phyloP scores from a whole-genome alignment of 92 coral and sea anemone genomes.

The Phymanthus crucifer region DNA sequence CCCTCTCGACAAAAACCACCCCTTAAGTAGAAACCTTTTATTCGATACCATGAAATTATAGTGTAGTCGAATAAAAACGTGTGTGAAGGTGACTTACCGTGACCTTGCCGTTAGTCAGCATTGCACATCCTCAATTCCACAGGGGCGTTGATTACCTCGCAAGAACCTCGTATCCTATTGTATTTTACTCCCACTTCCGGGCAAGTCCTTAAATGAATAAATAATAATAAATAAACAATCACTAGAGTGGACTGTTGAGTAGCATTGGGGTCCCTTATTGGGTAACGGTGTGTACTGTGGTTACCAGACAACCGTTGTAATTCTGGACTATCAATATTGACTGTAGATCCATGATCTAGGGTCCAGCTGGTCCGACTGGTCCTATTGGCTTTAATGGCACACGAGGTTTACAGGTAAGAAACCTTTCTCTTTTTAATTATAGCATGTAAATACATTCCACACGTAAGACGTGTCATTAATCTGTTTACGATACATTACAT shows the following conservation, averaged over 20 bases:
- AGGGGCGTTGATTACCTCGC: no score
- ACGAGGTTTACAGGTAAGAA: slow-evolving; percentile 72
- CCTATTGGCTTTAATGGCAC: slow-evolving; percentile 75
- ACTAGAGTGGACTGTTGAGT: not conserved
- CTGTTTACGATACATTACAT: not conserved
- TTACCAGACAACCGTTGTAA: slow-evolving; percentile 71
- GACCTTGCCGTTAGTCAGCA: no score
- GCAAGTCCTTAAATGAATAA: no score
- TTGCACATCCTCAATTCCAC: no score
- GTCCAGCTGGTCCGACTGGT: slow-evolving; percentile 89
- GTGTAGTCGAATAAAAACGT: no score
- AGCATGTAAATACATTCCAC: not conserved
- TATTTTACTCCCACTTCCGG: no score
- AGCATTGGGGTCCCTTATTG: not conserved
- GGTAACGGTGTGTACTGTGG: slow-evolving; percentile 27
- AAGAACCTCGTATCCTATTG: no score
- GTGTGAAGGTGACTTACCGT: no score
- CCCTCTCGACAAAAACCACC: no score
- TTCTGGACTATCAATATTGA: slow-evolving; percentile 85
- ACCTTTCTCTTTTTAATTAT: not conserved
- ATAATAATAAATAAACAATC: not conserved
- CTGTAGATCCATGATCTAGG: slow-evolving; percentile 97
- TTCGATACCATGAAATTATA: no score
- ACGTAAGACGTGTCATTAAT: no score
- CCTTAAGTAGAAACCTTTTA: no score